phyloP scores from a whole-genome alignment of 92 coral and sea anemone genomes.

The Desmophyllum pertusum region DNA sequence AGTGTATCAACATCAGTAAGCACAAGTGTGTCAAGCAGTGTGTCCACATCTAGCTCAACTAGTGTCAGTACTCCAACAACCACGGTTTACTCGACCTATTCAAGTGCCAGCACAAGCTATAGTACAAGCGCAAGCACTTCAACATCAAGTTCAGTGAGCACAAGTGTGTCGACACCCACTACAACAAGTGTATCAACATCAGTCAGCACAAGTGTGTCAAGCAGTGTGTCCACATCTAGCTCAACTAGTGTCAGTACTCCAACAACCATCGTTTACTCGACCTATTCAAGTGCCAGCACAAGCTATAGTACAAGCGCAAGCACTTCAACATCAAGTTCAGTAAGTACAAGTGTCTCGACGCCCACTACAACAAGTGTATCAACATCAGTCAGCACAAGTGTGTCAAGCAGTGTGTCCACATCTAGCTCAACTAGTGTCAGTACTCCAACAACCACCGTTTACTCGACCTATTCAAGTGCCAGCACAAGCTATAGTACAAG shows the following conservation, averaged over 20 bases:
- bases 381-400: constrained; percentile 34
- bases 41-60: background rate
- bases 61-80: constrained; percentile 18
- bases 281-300: background rate
- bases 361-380: too few relatives aligned
- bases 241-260: background rate
- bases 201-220: constrained; percentile 22
- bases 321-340: background rate
- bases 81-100: constrained; percentile 19
- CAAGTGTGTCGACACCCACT: too few relatives aligned
- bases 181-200: constrained; percentile 39
- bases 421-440: constrained; percentile 25
- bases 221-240: constrained; percentile 9
- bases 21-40: background rate
- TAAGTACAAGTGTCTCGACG: too few relatives aligned
- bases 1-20: background rate
- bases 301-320: background rate
- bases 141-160: too few relatives aligned
- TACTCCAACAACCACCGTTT: constrained; percentile 21
- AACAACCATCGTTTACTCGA: background rate
- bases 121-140: constrained; percentile 16
- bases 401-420: constrained; percentile 17
- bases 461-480: constrained; percentile 26
- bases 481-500: constrained; percentile 11
- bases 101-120: constrained; percentile 12